phyloP scores from a whole-genome alignment of 2,113 vertebrate genomes.

The Loxodonta africana region DNA sequence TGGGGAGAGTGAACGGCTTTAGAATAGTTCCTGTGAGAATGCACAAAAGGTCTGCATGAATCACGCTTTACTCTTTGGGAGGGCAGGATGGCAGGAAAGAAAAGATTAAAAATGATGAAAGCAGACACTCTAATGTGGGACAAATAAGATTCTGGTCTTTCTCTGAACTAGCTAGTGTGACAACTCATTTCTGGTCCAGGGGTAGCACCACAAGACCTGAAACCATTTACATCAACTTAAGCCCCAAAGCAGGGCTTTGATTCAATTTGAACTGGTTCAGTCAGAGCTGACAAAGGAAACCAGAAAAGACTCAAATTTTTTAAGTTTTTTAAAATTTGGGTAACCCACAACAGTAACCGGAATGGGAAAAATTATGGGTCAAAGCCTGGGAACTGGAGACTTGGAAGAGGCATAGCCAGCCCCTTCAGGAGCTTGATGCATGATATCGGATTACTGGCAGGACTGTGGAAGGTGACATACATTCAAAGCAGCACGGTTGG shows the following conservation, averaged over 20 bases:
- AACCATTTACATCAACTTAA: background rate
- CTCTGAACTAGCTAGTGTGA: background rate
- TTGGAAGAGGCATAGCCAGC: too few species aligned
- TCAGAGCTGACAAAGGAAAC: too few species aligned
- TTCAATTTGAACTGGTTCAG: too few species aligned
- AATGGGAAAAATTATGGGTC: too few species aligned
- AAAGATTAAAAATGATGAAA: slow-evolving; percentile 25
- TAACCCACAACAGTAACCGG: too few species aligned
- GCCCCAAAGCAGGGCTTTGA: background rate
- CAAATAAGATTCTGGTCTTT: background rate
- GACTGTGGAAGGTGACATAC: too few species aligned
- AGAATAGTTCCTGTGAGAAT: background rate
- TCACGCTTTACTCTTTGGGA: background rate
- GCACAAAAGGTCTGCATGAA: background rate
- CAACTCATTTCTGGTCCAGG: slow-evolving; percentile 15
- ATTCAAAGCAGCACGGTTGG: too few species aligned
- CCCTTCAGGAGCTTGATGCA: too few species aligned
- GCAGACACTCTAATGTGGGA: background rate
- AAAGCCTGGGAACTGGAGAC: too few species aligned
- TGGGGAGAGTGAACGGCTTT: background rate
- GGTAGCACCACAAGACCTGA: background rate
- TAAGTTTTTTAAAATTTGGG: too few species aligned
- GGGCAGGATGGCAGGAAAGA: background rate
- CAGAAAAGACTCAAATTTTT: too few species aligned
- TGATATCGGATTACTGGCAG: too few species aligned